A percentile compares a stretch with the other conserved stretches of the same genome.
phyloP scores from a whole-genome alignment of 2,113 vertebrate species.

The Oenanthe melanoleuca region DNA sequence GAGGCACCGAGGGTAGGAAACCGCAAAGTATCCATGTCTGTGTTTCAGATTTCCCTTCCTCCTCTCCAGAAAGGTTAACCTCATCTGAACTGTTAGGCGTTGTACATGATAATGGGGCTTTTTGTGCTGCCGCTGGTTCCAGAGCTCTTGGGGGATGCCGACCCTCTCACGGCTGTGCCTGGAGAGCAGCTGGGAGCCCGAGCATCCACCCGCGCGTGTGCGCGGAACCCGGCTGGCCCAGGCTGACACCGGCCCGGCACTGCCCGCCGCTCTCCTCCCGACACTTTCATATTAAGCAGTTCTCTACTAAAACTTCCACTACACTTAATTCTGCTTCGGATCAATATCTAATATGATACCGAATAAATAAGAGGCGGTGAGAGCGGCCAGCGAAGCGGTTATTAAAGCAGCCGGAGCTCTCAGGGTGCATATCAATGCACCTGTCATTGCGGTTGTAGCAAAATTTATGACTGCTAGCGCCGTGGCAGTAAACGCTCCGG shows the following conservation, averaged over 20 bases:
- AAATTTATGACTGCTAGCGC: constrained; percentile 95
- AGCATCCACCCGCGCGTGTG: neutral
- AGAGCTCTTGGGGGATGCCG: neutral
- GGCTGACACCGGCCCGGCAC: neutral
- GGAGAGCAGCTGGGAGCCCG: neutral
- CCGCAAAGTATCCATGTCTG: constrained; percentile 16
- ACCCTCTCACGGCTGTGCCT: neutral
- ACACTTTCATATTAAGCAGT: constrained; percentile 24
- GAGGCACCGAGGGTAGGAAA: constrained; percentile 14
- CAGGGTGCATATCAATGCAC: constrained; percentile 98
- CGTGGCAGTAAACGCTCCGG: constrained; percentile 89
- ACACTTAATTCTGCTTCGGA: constrained; percentile 80
- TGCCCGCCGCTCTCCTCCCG: neutral
- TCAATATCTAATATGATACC: constrained; percentile 85
- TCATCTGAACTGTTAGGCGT: constrained; percentile 9
- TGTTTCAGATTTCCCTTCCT: constrained; percentile 52
- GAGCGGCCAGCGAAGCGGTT: constrained; percentile 83
- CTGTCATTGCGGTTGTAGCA: constrained; percentile 94
- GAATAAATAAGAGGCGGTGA: constrained; percentile 81
- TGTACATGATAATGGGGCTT: neutral
- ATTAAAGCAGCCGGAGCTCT: constrained; percentile 83
- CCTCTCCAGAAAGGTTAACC: constrained; percentile 34
- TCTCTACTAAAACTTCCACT: constrained; percentile 72
- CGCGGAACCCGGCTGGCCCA: neutral
- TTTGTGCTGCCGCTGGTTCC: neutral